A percentile compares a stretch with the other conserved stretches of the same genome.
These are phyloP conservation scores for Belonocnema kinseyi DNA, from an alignment of 1,140 invertebrate species.

Conservation along the genomic window DNA sequence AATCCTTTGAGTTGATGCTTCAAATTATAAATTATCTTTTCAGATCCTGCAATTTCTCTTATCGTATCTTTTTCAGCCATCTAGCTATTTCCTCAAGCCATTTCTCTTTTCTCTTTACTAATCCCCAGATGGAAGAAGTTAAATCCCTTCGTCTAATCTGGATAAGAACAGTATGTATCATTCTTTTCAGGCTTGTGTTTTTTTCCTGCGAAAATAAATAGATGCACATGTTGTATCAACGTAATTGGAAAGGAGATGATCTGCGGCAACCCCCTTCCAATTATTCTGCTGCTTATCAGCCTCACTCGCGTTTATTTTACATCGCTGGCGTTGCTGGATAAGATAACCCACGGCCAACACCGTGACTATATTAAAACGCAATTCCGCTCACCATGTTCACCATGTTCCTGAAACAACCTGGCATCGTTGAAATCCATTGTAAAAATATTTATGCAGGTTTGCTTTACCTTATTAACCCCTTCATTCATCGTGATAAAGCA, in stretches of 20 bases:
- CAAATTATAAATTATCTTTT: too few relatives aligned
- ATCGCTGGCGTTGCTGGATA: not conserved
- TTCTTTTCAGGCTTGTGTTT: not conserved
- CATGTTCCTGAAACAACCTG: not conserved
- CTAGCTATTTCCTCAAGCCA: not conserved
- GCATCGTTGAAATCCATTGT: conserved; percentile 28
- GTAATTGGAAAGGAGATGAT: conserved; percentile 16
- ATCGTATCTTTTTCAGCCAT: not conserved
- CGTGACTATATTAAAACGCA: conserved; percentile 3
- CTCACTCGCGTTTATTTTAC: conserved; percentile 21
- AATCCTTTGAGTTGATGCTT: too few relatives aligned
- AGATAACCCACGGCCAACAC: not conserved
- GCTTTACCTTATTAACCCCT: not conserved
- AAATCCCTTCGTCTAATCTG: conserved; percentile 4
- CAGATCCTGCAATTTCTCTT: not conserved
- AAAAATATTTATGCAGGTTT: conserved; percentile 16
- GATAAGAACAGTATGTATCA: not conserved
- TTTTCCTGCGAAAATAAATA: conserved; percentile 2
- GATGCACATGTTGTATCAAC: conserved; percentile 6
- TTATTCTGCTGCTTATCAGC: conserved; percentile 21
- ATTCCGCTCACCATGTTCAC: not conserved
- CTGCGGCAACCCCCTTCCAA: not conserved
- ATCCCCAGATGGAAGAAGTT: not conserved
- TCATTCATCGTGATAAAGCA: too few relatives aligned
- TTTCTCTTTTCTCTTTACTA: conserved; percentile 1